Conservation (phyloP, 2,888 invertebrate species). For the Drosophila ochracea region DNA sequence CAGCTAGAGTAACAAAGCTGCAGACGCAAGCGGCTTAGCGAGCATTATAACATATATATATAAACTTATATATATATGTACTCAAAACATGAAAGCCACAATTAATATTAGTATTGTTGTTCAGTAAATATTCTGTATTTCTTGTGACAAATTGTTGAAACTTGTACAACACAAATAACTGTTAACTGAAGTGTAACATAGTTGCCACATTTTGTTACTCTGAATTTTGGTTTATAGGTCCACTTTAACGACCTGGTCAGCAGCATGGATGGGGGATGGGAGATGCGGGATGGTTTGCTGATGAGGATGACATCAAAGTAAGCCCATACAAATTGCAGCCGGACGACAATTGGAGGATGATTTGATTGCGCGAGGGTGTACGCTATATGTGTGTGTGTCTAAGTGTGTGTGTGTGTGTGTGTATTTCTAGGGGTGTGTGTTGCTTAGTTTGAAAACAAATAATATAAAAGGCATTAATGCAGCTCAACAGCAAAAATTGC, state of each 20-base stretch:
- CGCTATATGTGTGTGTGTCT: background rate
- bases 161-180: background rate
- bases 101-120: background rate
- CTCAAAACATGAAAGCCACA: background rate
- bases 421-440: background rate
- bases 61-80: too few species aligned
- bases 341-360: conserved; percentile 95
- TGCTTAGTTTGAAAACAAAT: background rate
- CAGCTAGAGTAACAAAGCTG: too few species aligned
- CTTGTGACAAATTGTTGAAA: background rate
- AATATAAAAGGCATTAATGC: conserved; percentile 8
- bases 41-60: too few species aligned
- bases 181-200: background rate
- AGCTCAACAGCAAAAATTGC: conserved; percentile 36
- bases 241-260: conserved; percentile 45
- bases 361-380: conserved; percentile 85
- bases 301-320: conserved; percentile 53
- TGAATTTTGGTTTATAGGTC: conserved; percentile 7
- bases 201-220: conserved; percentile 2
- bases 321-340: conserved; percentile 98
- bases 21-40: too few species aligned
- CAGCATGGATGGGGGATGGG: background rate
- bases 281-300: background rate
- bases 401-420: background rate
- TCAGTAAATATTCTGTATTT: background rate